Conservation (phyloP, 2,888 invertebrate genomes). For the Hecatera dysodea region DNA sequence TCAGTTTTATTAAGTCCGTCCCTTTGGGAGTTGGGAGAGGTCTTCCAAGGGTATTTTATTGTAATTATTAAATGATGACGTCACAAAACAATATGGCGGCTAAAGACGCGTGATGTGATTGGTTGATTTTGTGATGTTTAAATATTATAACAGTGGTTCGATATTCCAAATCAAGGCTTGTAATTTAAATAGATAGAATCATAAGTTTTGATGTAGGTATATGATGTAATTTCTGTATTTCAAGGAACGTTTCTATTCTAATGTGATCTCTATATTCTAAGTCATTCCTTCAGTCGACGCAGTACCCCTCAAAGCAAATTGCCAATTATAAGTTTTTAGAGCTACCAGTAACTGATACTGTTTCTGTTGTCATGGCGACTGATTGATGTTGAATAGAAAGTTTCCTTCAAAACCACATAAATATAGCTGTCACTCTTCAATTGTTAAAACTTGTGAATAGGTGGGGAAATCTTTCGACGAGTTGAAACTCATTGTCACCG, state of each 20-base stretch:
- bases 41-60: constrained; percentile 27
- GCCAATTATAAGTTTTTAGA: too few relatives aligned
- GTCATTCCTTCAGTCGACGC: neutral
- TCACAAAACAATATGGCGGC: constrained; percentile 31
- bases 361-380: neutral
- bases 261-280: neutral
- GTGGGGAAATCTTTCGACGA: too few relatives aligned
- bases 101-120: constrained; percentile 1
- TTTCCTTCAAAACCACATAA: too few relatives aligned
- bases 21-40: constrained; percentile 6
- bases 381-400: neutral
- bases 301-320: too few relatives aligned
- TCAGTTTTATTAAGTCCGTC: constrained; percentile 38
- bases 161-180: constrained; percentile 24
- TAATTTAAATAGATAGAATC: neutral
- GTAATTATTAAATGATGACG: constrained; percentile 27
- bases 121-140: constrained; percentile 13
- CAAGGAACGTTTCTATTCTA: neutral
- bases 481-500: too few relatives aligned
- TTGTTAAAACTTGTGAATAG: neutral
- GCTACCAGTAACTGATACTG: neutral
- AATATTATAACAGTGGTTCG: neutral
- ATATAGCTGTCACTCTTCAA: neutral
- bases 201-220: constrained; percentile 1
- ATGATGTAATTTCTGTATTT: neutral